A percentile compares a stretch with the other conserved stretches of the same genome.
phyloP scores from a whole-genome alignment of 2,797 vertebrate genomes.

The Alca torda region DNA sequence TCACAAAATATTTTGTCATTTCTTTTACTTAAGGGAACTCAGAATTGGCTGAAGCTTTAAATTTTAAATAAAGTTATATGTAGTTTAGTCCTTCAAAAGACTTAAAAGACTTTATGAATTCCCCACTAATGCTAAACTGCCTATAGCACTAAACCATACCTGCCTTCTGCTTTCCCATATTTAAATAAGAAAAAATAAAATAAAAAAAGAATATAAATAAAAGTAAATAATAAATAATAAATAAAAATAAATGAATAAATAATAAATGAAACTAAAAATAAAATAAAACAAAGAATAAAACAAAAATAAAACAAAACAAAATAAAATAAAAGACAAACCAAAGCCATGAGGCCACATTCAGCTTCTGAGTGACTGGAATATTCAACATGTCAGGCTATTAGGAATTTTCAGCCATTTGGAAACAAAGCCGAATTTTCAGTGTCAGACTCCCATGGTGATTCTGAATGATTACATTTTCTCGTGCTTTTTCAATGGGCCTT shows the following conservation, averaged over 20 bases:
- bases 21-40: not conserved
- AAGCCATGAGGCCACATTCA: not conserved
- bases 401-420: not conserved
- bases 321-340: not conserved
- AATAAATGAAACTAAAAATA: no score
- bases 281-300: no score
- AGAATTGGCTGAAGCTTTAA: not conserved
- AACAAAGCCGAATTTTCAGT: not conserved
- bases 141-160: not conserved
- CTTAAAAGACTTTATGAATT: not conserved
- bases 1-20: not conserved
- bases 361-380: not conserved
- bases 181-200: not conserved
- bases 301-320: not conserved
- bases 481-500: not conserved
- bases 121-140: not conserved
- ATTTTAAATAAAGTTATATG: not conserved
- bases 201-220: no score
- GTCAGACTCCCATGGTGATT: not conserved
- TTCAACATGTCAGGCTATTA: not conserved
- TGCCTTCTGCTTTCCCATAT: not conserved
- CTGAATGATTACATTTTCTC: not conserved
- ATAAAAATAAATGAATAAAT: no score
- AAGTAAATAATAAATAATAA: no score
- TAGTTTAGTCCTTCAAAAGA: not conserved